A percentile compares a stretch with the other conserved stretches of the same genome.
Conservation (phyloP, 2,113 vertebrate species). For the Benitochromis conjunctus region DNA sequence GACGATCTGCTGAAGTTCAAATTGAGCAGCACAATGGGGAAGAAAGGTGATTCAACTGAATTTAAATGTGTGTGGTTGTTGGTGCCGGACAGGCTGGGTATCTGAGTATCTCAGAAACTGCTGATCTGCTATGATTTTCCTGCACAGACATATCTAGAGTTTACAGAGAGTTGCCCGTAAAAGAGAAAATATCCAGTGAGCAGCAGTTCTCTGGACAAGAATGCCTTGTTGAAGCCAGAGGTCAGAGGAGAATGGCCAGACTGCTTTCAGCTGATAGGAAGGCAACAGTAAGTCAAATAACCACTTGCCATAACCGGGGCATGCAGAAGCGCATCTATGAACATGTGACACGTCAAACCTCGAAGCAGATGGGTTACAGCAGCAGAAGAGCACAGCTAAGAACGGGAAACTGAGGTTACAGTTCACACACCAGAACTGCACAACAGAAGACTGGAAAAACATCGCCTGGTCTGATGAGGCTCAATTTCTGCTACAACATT, state of each 20-base stretch:
- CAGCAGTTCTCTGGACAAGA: rapidly evolving
- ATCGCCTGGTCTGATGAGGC: background rate
- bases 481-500: background rate
- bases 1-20: background rate
- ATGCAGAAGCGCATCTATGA: background rate
- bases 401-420: background rate
- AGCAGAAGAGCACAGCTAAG: background rate
- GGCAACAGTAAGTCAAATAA: background rate
- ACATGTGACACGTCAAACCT: background rate
- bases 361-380: background rate
- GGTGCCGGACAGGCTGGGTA: rapidly evolving
- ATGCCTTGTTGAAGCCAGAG: background rate
- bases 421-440: background rate
- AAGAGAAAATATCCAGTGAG: background rate
- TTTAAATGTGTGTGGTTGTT: background rate
- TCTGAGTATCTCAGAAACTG: background rate
- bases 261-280: background rate
- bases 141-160: background rate
- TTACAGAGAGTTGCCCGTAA: background rate
- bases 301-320: background rate
- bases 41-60: background rate
- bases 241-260: background rate
- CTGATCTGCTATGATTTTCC: background rate
- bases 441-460: background rate
- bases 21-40: rapidly evolving